These are phyloP conservation scores for Wiebesia pumilae DNA, from an alignment of 1,140 invertebrate species.

Conservation along the genomic window DNA sequence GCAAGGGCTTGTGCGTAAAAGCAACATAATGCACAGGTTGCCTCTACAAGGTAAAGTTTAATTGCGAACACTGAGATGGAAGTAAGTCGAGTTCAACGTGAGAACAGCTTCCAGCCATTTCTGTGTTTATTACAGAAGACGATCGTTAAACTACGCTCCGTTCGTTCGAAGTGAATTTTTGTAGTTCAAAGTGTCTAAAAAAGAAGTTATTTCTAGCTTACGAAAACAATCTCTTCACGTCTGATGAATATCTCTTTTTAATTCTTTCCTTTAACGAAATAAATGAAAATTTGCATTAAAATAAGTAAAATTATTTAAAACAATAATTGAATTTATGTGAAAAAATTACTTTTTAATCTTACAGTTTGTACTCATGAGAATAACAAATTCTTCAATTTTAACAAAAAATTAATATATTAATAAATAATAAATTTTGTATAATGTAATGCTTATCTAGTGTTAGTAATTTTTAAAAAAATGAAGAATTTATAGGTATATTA, in stretches of 20 bases:
- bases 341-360: too few relatives aligned
- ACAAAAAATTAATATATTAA: too few relatives aligned
- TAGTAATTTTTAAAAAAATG: too few relatives aligned
- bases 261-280: background rate
- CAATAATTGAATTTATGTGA: too few relatives aligned
- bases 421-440: too few relatives aligned
- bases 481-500: too few relatives aligned
- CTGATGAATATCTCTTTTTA: background rate
- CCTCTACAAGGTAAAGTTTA: slow-evolving; percentile 50
- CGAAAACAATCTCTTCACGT: background rate
- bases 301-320: too few relatives aligned
- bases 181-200: background rate
- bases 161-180: slow-evolving; percentile 34
- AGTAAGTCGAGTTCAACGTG: background rate
- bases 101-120: slow-evolving; percentile 14
- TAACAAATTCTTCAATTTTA: too few relatives aligned
- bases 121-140: slow-evolving; percentile 49
- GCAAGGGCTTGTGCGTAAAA: background rate
- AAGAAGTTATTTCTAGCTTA: slow-evolving; percentile 2
- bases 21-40: slow-evolving; percentile 35
- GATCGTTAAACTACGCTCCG: slow-evolving; percentile 42
- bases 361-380: too few relatives aligned
- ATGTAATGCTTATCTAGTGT: too few relatives aligned
- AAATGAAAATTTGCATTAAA: background rate
- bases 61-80: slow-evolving; percentile 40